A percentile compares a stretch with the other conserved stretches of the same genome.
phyloP scores from a whole-genome alignment of 1,140 invertebrate genomes.

The Amyelois transitella region DNA sequence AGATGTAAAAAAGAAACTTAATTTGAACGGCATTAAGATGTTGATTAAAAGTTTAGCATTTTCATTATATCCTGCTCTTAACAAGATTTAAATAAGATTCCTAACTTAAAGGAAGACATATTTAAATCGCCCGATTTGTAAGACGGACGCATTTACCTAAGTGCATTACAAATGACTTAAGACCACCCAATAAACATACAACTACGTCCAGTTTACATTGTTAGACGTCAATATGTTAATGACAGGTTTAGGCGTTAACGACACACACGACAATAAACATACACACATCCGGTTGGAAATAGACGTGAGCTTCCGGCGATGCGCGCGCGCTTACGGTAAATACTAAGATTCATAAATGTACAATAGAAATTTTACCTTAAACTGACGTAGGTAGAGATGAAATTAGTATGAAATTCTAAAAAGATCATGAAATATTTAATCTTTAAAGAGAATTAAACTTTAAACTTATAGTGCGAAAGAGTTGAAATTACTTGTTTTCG shows the following conservation, averaged over 20 bases:
- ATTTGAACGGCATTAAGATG: too few species aligned
- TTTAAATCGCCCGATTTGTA: background rate
- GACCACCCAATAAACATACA: background rate
- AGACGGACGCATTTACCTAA: background rate
- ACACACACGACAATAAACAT: conserved; percentile 50
- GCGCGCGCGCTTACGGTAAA: conserved; percentile 14
- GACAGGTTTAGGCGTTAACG: conserved; percentile 47
- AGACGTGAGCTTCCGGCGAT: conserved; percentile 51
- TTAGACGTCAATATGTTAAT: conserved; percentile 34
- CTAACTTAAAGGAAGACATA: background rate
- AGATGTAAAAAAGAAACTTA: too few species aligned
- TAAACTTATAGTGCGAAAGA: background rate
- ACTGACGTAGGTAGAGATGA: background rate
- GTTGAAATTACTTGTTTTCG: background rate
- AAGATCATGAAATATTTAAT: background rate
- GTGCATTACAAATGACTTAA: background rate
- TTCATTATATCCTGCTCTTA: conserved; percentile 35
- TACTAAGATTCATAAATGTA: conserved; percentile 1
- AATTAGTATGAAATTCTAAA: background rate
- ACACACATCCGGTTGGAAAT: conserved; percentile 60
- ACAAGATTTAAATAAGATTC: conserved; percentile 4
- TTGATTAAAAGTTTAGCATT: too few species aligned
- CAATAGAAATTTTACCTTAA: background rate
- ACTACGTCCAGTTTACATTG: background rate
- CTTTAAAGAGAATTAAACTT: background rate